Conservation (phyloP, 1,140 invertebrate species). For the Subanguina moxae region DNA sequence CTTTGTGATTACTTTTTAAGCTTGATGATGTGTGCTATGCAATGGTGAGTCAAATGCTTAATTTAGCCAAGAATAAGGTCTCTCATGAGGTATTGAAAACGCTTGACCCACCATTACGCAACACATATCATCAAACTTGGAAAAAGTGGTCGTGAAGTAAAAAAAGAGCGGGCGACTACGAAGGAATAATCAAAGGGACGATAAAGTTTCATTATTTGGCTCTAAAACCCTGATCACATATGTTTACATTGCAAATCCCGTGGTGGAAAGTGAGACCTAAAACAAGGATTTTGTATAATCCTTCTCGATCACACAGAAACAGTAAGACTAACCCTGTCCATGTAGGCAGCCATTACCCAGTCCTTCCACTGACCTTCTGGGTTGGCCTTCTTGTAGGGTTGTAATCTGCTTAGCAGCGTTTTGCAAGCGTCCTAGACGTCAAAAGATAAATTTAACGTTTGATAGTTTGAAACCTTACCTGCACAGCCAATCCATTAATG, state of each 20-base stretch:
- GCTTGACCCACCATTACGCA: too few species aligned
- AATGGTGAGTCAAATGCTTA: background rate
- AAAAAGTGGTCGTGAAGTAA: too few species aligned
- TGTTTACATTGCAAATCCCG: slow-evolving; percentile 76
- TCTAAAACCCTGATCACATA: too few species aligned
- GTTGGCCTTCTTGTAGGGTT: slow-evolving; percentile 72
- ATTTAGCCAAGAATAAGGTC: background rate
- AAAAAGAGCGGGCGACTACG: too few species aligned
- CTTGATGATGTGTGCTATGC: too few species aligned
- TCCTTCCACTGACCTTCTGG: slow-evolving; percentile 79
- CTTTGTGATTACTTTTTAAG: too few species aligned
- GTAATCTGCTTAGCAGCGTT: slow-evolving; percentile 71
- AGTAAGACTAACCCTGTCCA: slow-evolving; percentile 69
- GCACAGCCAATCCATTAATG: slow-evolving; percentile 87
- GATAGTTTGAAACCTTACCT: slow-evolving; percentile 47
- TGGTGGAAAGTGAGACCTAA: slow-evolving; percentile 69
- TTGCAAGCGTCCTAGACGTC: slow-evolving; percentile 72
- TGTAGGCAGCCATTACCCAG: slow-evolving; percentile 77
- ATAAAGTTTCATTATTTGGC: too few species aligned
- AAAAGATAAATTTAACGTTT: slow-evolving; percentile 1
- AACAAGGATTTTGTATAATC: too few species aligned
- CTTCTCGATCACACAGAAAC: too few species aligned
- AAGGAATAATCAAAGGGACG: too few species aligned
- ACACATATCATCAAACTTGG: too few species aligned
- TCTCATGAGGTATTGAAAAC: too few species aligned